These are phyloP conservation scores for Cenopis cana DNA, from an alignment of 2,888 invertebrate species.

Conservation along the genomic window DNA sequence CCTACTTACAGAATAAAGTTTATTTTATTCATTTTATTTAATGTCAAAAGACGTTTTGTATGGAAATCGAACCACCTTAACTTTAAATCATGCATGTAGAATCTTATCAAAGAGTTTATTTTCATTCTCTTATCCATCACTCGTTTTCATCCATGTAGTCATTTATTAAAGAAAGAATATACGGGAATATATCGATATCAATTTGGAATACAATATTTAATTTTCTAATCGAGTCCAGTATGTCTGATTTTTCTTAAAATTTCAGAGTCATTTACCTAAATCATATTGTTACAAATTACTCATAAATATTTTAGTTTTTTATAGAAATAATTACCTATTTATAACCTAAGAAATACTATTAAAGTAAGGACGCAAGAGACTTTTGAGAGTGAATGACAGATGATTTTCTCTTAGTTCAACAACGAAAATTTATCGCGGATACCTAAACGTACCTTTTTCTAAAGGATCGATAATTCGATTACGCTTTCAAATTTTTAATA, in stretches of 20 bases:
- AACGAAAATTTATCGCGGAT: background rate
- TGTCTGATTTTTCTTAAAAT: background rate
- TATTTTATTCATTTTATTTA: no score
- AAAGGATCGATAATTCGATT: conserved; percentile 8
- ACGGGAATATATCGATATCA: background rate
- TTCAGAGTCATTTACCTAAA: background rate
- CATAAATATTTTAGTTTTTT: background rate
- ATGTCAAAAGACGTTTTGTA: no score
- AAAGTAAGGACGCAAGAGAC: background rate
- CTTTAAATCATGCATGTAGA: no score
- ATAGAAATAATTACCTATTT: no score
- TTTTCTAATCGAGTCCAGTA: background rate
- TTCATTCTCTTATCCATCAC: no score
- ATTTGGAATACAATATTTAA: background rate
- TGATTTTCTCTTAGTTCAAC: background rate
- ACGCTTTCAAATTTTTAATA: background rate
- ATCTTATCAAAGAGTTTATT: no score
- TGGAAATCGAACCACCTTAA: no score
- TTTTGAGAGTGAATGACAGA: background rate
- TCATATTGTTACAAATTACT: background rate
- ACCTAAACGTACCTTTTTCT: background rate
- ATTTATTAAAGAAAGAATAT: no score
- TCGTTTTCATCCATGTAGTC: no score
- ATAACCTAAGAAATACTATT: background rate
- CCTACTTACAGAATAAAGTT: no score